Base-by-base conservation (phyloP, 1,140 invertebrate genomes). In the Caenorhabditis remanei region DNA sequence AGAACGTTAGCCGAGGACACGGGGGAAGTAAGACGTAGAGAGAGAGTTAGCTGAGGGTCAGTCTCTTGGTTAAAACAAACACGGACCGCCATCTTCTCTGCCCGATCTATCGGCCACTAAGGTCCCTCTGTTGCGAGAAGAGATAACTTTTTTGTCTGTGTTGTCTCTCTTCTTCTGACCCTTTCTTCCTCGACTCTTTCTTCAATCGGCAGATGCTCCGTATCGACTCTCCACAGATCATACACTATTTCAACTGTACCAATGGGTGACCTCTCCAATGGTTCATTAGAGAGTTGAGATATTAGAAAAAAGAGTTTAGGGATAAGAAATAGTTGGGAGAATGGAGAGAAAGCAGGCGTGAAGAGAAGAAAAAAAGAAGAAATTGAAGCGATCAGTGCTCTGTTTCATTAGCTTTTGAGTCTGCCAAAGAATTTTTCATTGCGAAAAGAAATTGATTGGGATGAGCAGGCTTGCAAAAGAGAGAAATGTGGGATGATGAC, bases 171-270 rank as follows among this genome's bases (percentile, higher is more conserved):
- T 43, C 46, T 13, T 43, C 41, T 79, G 71, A 79, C 71, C 71
- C 71, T 21, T 79, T 43, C n/a, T 40, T 41, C 21, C 24, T 58
- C 19, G 32, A 32, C 32, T 32, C n/a, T 41, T 71, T 41, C 9
- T 65, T n/a, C 71, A 40, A 79, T 79, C 46, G 71, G 46, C 71
- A 79, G 71, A 79, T 79, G 71, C 71, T 79, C 71, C 71, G n/a
- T 79, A 13, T 79, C 21, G 71, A n/a, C 19, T 53, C 71, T 79
- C 71, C 40, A 43, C 16, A 24, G 71, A 79, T 79, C 71, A 50
- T 14, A 24, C 43, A 50, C 71, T 79, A 48, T 79, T 11, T 79
- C 46, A 11, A n/a, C 71, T 21, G 13, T 46, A 19, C 65, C 43
- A 71, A 43, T 48, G 71, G 71, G 7, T 79, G 71, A 79, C 71